phyloP scores from a whole-genome alignment of 2,888 invertebrate species.

The Hirtodrosophila cameraria region DNA sequence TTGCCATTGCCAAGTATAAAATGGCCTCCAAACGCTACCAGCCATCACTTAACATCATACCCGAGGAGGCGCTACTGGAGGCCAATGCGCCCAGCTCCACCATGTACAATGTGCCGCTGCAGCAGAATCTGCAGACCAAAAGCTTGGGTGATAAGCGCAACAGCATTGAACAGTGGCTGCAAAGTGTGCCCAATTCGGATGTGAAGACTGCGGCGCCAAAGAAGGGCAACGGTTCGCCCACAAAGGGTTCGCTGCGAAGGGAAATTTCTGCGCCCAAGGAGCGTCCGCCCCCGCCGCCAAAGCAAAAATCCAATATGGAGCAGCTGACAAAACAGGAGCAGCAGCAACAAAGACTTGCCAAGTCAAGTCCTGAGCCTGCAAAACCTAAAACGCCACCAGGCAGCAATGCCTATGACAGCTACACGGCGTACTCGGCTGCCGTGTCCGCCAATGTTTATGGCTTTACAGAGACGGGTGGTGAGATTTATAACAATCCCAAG shows the following conservation, averaged over 20 bases:
- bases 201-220: constrained; percentile 24
- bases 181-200: constrained; percentile 87
- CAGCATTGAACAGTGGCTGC: constrained; percentile 91
- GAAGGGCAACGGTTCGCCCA: constrained; percentile 47
- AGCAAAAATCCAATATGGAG: constrained; percentile 28
- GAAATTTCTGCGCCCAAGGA: constrained; percentile 80
- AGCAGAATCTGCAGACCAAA: constrained; percentile 80
- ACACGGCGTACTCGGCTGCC: constrained; percentile 65
- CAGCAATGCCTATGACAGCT: constrained; percentile 58
- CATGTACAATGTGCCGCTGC: constrained; percentile 85
- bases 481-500: constrained; percentile 84
- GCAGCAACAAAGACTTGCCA: constrained; percentile 18
- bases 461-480: constrained; percentile 79
- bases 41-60: constrained; percentile 91
- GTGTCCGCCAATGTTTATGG: constrained; percentile 75
- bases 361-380: constrained; percentile 33
- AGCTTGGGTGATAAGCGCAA: constrained; percentile 89
- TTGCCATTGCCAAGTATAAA: constrained; percentile 94
- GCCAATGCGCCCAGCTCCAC: constrained; percentile 76
- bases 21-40: constrained; percentile 92
- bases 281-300: constrained; percentile 81
- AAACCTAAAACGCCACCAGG: constrained; percentile 41
- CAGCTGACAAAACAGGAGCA: constrained; percentile 4
- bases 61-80: constrained; percentile 87
- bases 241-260: constrained; percentile 54